Conservation (phyloP, 2,113 vertebrate species). For the Rhinopomastus cyanomelas region DNA sequence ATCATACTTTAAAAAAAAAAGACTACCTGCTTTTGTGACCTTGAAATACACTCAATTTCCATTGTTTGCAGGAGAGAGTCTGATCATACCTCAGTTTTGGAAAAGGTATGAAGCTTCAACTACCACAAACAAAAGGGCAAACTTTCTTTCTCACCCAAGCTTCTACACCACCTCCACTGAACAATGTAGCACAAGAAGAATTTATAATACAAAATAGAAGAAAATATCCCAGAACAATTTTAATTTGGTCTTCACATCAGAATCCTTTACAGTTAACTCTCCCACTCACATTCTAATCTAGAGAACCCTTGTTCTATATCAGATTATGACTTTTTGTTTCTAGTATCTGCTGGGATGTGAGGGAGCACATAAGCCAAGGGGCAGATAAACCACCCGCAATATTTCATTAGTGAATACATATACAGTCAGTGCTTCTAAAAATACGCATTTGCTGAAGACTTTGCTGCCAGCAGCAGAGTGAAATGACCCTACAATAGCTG, state of each 20-base stretch:
- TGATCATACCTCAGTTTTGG: background rate
- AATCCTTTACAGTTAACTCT: background rate
- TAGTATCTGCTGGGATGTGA: background rate
- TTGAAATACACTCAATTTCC: constrained; percentile 1
- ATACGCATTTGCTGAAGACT: background rate
- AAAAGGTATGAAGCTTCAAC: background rate
- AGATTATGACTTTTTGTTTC: background rate
- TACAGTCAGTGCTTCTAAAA: background rate
- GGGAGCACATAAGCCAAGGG: background rate
- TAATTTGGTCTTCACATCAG: background rate
- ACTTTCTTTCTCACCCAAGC: background rate
- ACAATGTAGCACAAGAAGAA: background rate
- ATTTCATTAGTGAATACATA: background rate
- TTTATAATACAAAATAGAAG: background rate
- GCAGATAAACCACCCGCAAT: background rate
- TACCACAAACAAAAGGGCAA: background rate
- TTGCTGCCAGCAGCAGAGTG: background rate
- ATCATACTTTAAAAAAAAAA: background rate
- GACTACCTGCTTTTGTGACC: background rate
- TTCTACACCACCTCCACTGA: background rate
- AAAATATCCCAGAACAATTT: background rate
- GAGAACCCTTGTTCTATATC: background rate
- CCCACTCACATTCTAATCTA: background rate
- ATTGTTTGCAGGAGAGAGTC: background rate
- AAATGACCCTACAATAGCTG: background rate